Conservation (phyloP, 2,888 invertebrate species). For the Orgyia antiqua region DNA sequence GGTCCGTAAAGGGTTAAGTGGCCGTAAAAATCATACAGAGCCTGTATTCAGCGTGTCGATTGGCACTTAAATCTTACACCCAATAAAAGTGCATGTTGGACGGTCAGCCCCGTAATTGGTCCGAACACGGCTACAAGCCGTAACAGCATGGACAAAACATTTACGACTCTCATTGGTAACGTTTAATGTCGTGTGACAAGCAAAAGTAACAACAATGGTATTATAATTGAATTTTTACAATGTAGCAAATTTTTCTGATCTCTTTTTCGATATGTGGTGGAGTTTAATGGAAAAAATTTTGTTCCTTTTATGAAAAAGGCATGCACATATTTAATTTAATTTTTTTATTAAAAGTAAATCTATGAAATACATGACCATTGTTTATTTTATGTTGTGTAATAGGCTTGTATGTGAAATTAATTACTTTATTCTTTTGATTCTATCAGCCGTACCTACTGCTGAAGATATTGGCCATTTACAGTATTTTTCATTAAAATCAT, state of each 20-base stretch:
- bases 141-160: slow-evolving; percentile 50
- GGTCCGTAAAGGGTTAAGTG: slow-evolving; percentile 41
- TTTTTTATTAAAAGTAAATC: no score
- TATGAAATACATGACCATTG: no score
- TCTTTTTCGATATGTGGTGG: slow-evolving; percentile 6
- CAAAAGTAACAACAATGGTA: slow-evolving; percentile 59
- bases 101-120: slow-evolving; percentile 68
- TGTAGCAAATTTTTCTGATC: slow-evolving; percentile 37
- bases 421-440: no score
- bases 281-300: no score
- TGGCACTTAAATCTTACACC: slow-evolving; percentile 75
- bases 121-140: slow-evolving; percentile 49
- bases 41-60: slow-evolving; percentile 61
- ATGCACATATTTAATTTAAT: no score
- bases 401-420: no score
- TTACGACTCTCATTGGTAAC: slow-evolving; percentile 71
- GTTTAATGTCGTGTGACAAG: slow-evolving; percentile 71
- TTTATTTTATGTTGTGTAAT: no score
- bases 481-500: no score
- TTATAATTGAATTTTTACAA: slow-evolving; percentile 67
- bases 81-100: slow-evolving; percentile 71
- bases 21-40: slow-evolving; percentile 64
- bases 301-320: no score
- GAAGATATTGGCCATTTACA: no score
- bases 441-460: no score